Base-by-base conservation (phyloP, 2,888 invertebrate species). In the Meganola albula region DNA sequence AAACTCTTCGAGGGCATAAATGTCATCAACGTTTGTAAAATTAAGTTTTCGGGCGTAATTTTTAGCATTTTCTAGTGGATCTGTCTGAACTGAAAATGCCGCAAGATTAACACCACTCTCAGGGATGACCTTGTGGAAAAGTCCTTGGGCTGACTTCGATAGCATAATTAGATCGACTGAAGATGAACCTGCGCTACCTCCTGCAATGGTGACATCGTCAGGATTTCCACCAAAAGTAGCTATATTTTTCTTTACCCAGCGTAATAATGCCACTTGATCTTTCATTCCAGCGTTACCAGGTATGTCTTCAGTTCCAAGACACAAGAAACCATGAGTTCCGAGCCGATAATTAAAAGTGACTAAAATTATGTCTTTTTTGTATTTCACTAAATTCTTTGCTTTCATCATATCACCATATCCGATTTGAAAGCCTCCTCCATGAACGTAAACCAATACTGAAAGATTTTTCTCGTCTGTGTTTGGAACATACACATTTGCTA, bases 401-500 rank as follows among this genome's bases (percentile, higher is more conserved):
- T 22, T 14, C 1, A 38, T 0, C 27, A 24, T 10, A 8, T 53
- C 37, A 4, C 58, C 61, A 12, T 8, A 37, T 3, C 62, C 62
- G 0, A 38, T 1, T 27, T 49, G 36, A 21, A 55, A 66, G 2
- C 31, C 65, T 14, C 68, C 68, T 6, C 63, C 63, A 11, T 67
- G 68, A 1, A 67, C 43, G 12, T 40, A 37, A 1, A 67, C 58
- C 0, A 65, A 16, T 0, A 66, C 67, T 4, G 64, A 49, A 0
- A 57, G 45, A 4, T 63, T 53, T 8, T 44, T 53, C 28, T 53
- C 40, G 20, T 53, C 27, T 1, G 71, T 74, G 26, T 66, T 55
- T 1, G 75, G 72, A 0, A 70, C 65, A 26, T 57, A 76, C 2
- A 80, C 54, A 39, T 67, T 78, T 2, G 73, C 57, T 4, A 71